Evolutionary conservation across 2,888 invertebrate species (phyloP).

Genomic region (Zele albiditarsus): DNA sequence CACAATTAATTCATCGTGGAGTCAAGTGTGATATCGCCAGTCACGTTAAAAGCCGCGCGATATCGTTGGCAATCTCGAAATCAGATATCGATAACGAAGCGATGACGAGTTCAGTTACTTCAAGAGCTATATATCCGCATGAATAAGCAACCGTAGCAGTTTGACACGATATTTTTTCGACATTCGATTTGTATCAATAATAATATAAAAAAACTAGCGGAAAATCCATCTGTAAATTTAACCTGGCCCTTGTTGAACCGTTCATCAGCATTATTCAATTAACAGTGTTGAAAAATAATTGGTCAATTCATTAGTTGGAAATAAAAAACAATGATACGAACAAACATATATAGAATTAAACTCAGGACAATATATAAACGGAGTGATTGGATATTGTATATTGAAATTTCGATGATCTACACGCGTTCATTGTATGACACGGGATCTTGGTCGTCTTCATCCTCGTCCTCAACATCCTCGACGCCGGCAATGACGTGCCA

Average conservation of each 20-base stretch:
- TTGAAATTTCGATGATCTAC: not conserved
- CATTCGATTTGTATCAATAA: not conserved
- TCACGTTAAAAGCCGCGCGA: not conserved
- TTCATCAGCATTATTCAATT: not conserved
- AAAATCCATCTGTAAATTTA: not conserved
- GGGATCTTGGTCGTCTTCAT: slow-evolving; percentile 45
- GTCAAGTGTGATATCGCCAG: slow-evolving; percentile 5
- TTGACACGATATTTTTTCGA: not conserved
- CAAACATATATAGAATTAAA: not conserved
- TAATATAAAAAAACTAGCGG: not conserved
- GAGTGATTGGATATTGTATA: not conserved
- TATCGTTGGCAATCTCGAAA: slow-evolving; percentile 34
- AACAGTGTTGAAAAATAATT: not conserved
- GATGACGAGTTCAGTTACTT: slow-evolving; percentile 35
- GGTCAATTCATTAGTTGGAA: not conserved
- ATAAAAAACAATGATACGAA: not conserved
- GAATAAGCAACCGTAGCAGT: not conserved
- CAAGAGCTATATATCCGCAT: not conserved
- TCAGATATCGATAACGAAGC: slow-evolving; percentile 36
- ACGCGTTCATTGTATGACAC: slow-evolving; percentile 32
- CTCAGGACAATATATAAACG: not conserved
- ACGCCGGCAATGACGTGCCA: slow-evolving; percentile 55
- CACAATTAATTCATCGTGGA: slow-evolving; percentile 7
- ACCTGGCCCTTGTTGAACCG: not conserved
- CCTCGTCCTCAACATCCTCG: slow-evolving; percentile 50